A percentile compares a stretch with the other conserved stretches of the same genome.
Evolutionary conservation across 2,113 vertebrate species (phyloP).

Genomic region (Trochalopteron elliotii): DNA sequence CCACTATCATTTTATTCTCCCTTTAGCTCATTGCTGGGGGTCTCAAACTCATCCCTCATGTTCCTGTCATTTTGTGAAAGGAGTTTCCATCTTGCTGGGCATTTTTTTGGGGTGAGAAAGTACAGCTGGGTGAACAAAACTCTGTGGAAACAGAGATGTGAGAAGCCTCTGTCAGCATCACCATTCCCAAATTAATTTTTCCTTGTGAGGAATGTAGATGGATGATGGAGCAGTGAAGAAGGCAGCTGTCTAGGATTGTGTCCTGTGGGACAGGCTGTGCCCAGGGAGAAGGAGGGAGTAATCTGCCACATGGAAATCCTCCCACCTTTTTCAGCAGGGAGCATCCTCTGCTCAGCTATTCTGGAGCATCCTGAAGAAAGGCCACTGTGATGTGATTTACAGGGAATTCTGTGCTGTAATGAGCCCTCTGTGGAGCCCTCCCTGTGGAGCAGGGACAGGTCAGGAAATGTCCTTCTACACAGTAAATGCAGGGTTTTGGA

Average conservation of each 20-base stretch:
- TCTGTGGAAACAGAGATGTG: neutral
- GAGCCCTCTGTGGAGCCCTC: neutral
- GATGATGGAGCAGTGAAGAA: neutral
- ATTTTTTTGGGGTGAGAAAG: neutral
- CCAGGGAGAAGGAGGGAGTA: neutral
- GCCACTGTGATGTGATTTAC: accelerated
- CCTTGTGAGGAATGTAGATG: accelerated
- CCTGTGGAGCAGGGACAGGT: neutral
- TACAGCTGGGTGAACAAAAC: neutral
- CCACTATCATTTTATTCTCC: neutral
- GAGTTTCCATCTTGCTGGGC: neutral
- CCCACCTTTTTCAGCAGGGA: neutral
- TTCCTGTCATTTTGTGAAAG: neutral
- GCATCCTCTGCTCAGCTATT: neutral
- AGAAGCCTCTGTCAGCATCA: neutral
- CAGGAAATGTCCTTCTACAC: neutral
- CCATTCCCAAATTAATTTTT: neutral
- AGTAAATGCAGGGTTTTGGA: neutral
- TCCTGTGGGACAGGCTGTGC: neutral
- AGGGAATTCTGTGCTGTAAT: neutral
- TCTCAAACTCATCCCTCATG: neutral
- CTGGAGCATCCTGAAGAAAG: neutral
- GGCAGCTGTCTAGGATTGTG: neutral
- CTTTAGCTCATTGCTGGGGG: neutral
- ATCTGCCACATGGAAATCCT: neutral